Evolutionary conservation across 2,888 invertebrate species (phyloP).

Genomic region (Julus scanicus): DNA sequence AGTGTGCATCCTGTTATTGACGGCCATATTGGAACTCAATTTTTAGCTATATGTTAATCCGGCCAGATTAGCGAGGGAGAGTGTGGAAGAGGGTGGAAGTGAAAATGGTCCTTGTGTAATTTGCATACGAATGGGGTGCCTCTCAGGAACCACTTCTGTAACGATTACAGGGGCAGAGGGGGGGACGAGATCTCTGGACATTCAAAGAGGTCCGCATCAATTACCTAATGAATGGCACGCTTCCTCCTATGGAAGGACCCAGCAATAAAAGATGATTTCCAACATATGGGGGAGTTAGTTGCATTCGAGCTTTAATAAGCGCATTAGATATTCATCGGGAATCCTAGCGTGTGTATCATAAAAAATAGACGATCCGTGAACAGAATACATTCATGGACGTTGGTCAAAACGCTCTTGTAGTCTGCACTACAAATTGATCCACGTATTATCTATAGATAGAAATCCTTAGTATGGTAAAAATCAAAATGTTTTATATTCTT

Average conservation of each 20-base stretch:
- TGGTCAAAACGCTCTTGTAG: not conserved
- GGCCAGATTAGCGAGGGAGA: not conserved
- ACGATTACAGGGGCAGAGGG: not conserved
- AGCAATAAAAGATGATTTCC: constrained; percentile 5
- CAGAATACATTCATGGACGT: not conserved
- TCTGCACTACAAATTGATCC: not conserved
- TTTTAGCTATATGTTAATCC: not conserved
- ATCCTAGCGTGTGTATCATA: not conserved
- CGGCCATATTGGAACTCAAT: not conserved
- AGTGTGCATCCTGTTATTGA: not conserved
- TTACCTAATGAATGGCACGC: constrained; percentile 32
- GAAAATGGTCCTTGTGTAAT: not conserved
- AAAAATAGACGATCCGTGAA: not conserved
- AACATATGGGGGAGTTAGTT: constrained; percentile 21
- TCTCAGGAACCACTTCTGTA: not conserved
- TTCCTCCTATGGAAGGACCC: not conserved
- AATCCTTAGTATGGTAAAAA: not conserved
- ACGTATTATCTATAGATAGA: not conserved
- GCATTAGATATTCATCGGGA: constrained; percentile 30
- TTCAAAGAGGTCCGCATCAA: constrained; percentile 2
- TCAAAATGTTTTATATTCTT: not conserved
- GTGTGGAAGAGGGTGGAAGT: not conserved
- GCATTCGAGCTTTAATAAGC: constrained; percentile 34
- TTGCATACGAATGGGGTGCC: not conserved
- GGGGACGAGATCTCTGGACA: not conserved